Base-by-base conservation (phyloP, 1,140 invertebrate species). In the Drosophila mauritiana region DNA sequence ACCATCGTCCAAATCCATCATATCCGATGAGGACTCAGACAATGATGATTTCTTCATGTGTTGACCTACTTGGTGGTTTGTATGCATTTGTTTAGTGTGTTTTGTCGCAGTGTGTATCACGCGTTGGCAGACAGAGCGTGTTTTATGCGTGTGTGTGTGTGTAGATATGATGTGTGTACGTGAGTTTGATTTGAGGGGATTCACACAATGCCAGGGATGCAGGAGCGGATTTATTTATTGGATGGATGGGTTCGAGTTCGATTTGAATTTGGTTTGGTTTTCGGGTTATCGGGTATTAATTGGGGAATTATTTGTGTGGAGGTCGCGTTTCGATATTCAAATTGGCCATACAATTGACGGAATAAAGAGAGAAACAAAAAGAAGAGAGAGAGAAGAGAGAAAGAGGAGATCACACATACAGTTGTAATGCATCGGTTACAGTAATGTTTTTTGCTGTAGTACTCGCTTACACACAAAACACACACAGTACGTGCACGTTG, bases 1-100 rank as follows among this genome's bases (percentile, higher is more conserved):
- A 76, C 96, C 96, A 93, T 98, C 97, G 89, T 98, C 98, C 93
- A 98, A 94, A 93, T 98, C 98, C 95, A 98, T 97, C 92, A 98
- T 97, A 92, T 98, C 97, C 78, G 97, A 98, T 81, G 97, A 97
- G 62, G 97, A 98, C 93, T 98, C 97, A 79, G 97, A 97, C 92
- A 97, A 95, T 84, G 97, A 97, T 91, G 96, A 96, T 92, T 97
- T 97, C 94, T 97, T 97, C 94, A 97, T 95, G 93, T 97, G 96
- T 95, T 97, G 96, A 93, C 96, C 96, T 96, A 94, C 70, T 90
- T 91, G 90, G 90, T 91, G 73, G 80, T 88, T 79, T 83, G 68
- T 88, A 89, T 88, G 84, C 76, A 83, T 79, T 86, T 81, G 83
- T 88, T 86, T 80, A 84, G 86, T 80, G 82, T 86, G 80, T 75